Evolutionary conservation across 2,113 vertebrate species (phyloP).

Genomic region (Etia nguti): DNA sequence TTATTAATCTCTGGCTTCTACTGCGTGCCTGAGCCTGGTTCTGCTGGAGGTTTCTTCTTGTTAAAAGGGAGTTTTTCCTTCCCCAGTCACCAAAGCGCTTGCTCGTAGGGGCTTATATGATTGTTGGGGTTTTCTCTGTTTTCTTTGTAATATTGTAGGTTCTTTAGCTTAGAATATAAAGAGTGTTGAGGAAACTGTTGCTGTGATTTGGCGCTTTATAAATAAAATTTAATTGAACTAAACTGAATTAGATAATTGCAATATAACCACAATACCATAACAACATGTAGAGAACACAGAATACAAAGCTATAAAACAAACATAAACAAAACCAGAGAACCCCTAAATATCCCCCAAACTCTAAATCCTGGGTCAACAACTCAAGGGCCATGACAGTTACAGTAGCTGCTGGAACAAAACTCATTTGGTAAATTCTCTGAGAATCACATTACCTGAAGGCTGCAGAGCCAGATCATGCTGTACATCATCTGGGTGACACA

Average conservation of each 20-base stretch:
- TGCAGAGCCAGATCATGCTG: conserved; percentile 89
- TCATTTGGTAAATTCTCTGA: neutral
- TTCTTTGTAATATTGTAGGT: too few species aligned
- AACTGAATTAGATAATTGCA: neutral
- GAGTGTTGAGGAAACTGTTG: neutral
- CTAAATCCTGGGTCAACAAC: neutral
- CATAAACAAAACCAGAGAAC: neutral
- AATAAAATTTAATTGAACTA: neutral
- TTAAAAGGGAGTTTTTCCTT: neutral
- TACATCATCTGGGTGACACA: conserved; percentile 98
- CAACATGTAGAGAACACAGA: neutral
- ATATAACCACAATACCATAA: neutral
- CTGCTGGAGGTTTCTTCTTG: neutral
- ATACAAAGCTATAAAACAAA: neutral
- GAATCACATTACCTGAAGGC: conserved; percentile 78
- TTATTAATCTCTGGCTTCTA: neutral
- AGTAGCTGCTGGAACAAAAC: neutral
- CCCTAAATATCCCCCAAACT: neutral
- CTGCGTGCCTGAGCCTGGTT: neutral
- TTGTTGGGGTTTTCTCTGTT: neutral
- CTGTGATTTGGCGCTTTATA: neutral
- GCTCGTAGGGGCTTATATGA: neutral
- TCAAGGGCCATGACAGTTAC: neutral
- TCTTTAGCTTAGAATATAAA: too few species aligned
- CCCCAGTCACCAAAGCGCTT: neutral